Conservation (phyloP, 2,888 invertebrate species). For the Idaea aversata region DNA sequence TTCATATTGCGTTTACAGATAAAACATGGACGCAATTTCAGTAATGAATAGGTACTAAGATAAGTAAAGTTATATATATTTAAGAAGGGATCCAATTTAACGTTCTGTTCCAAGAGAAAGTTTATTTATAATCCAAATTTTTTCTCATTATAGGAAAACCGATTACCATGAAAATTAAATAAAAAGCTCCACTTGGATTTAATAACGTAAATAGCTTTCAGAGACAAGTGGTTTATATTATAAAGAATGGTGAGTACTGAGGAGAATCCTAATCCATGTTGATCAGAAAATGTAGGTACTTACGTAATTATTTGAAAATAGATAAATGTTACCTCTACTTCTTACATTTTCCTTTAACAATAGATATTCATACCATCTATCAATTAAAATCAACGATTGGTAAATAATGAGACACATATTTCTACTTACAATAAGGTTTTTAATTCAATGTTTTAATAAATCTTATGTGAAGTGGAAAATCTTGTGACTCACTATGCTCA, state of each 20-base stretch:
- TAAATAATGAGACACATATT: neutral
- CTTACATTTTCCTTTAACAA: too few species aligned
- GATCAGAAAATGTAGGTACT: too few species aligned
- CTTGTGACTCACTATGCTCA: conserved; percentile 21
- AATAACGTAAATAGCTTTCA: conserved; percentile 18
- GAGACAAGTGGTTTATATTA: conserved; percentile 13
- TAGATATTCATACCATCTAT: too few species aligned
- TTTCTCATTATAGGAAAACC: conserved; percentile 5
- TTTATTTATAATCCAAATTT: neutral
- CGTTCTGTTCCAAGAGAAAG: neutral
- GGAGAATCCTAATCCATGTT: too few species aligned
- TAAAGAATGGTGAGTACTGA: neutral
- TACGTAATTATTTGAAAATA: too few species aligned
- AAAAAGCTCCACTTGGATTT: conserved; percentile 7
- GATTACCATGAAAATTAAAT: conserved; percentile 9
- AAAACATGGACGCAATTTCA: neutral
- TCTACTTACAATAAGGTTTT: neutral
- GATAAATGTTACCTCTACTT: too few species aligned
- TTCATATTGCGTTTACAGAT: neutral
- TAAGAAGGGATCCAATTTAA: conserved; percentile 1
- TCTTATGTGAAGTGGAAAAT: conserved; percentile 13
- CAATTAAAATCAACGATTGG: too few species aligned
- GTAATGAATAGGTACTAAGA: neutral
- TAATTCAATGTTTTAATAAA: conserved; percentile 9
- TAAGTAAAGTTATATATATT: neutral